Evolutionary conservation across 2,888 invertebrate species (phyloP).

Genomic region (Pediacus dermestoides): DNA sequence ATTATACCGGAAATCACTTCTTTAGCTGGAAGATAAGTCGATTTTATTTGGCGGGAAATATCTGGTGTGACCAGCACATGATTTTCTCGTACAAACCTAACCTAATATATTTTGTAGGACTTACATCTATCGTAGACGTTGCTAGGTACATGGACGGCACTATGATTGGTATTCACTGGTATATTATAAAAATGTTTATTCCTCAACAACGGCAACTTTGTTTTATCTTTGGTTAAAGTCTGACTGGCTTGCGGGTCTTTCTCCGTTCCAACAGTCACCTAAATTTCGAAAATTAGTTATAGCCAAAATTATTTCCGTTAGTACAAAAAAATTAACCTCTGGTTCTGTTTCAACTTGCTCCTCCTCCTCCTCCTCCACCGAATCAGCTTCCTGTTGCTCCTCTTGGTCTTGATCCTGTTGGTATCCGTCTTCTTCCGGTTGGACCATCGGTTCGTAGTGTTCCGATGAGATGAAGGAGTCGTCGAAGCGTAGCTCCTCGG

Average conservation of each 20-base stretch:
- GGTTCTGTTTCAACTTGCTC: not conserved
- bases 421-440: constrained; percentile 37
- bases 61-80: too few relatives aligned
- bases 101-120: constrained; percentile 32
- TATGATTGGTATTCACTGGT: constrained; percentile 72
- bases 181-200: constrained; percentile 77
- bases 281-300: too few relatives aligned
- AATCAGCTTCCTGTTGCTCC: too few relatives aligned
- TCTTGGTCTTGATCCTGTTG: constrained; percentile 36
- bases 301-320: too few relatives aligned
- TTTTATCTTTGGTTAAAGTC: constrained; percentile 56
- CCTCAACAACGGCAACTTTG: constrained; percentile 56
- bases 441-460: constrained; percentile 34
- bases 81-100: too few relatives aligned
- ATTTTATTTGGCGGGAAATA: too few relatives aligned
- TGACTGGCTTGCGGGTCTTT: constrained; percentile 47
- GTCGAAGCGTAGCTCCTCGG: constrained; percentile 34
- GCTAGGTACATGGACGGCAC: constrained; percentile 92
- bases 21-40: constrained; percentile 57
- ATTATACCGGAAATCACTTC: constrained; percentile 88
- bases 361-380: constrained; percentile 27
- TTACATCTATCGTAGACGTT: constrained; percentile 89
- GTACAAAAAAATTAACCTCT: too few relatives aligned
- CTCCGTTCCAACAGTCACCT: constrained; percentile 42
- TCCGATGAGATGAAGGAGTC: constrained; percentile 32